Evolutionary conservation across 2,888 invertebrate genomes (phyloP).

Genomic region (Clanis bilineata): DNA sequence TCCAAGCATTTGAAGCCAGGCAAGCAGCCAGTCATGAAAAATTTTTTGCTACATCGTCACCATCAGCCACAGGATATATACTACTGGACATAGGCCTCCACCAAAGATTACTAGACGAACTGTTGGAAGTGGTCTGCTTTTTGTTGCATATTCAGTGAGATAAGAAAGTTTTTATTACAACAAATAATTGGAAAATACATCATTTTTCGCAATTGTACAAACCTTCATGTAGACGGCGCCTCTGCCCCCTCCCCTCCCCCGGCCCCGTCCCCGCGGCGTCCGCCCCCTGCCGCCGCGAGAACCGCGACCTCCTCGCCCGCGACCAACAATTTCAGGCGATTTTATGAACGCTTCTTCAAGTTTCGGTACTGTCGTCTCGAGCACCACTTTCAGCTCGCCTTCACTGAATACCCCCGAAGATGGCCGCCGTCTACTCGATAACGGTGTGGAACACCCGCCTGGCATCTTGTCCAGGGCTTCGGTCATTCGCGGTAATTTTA

Average conservation of each 20-base stretch:
- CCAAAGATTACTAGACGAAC: too few relatives aligned
- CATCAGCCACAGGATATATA: too few relatives aligned
- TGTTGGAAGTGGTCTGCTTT: too few relatives aligned
- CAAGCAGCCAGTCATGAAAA: too few relatives aligned
- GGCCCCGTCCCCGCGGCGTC: slow-evolving; percentile 54
- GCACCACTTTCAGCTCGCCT: slow-evolving; percentile 44
- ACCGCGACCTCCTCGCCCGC: slow-evolving; percentile 39
- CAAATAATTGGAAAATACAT: neutral
- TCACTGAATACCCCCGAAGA: slow-evolving; percentile 49
- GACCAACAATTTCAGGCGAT: slow-evolving; percentile 43
- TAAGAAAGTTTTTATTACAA: neutral
- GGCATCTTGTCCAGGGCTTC: slow-evolving; percentile 72
- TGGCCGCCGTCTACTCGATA: slow-evolving; percentile 57
- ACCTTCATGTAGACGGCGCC: slow-evolving; percentile 61
- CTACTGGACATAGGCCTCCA: too few relatives aligned
- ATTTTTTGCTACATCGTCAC: too few relatives aligned
- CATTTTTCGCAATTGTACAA: neutral
- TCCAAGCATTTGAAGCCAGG: too few relatives aligned
- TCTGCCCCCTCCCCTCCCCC: slow-evolving; percentile 70
- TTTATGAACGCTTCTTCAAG: slow-evolving; percentile 52
- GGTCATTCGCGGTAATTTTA: slow-evolving; percentile 74
- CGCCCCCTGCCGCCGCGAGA: slow-evolving; percentile 43
- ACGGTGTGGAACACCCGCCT: slow-evolving; percentile 56
- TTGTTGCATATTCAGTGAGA: too few relatives aligned
- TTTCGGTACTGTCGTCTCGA: slow-evolving; percentile 37